Evolutionary conservation across 2,888 invertebrate genomes (phyloP), one percentile per base, ranked within the genome.

Genomic region (Microctonus aethiopoides): DNA sequence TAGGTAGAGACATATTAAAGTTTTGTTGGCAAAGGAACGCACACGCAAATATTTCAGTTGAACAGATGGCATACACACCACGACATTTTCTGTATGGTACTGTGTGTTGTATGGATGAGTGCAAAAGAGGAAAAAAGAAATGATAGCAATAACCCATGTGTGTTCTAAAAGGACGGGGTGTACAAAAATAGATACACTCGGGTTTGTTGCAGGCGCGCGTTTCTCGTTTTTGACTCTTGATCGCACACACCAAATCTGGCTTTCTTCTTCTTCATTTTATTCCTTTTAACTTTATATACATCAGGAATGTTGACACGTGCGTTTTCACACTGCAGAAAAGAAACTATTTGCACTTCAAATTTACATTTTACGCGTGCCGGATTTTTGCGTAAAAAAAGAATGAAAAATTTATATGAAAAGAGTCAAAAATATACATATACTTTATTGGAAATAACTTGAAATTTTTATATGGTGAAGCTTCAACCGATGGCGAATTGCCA

Each of bases 161-260:
- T 69, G 63, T 70, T 68, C 71, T 59, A 20, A 57, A 67, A 41
- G 36, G 34, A 66, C 29, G 73, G 36, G n/a, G 10, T 39, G 39
- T 32, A 56, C 65, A 56, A 56, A 56, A 65, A 65, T 65, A 65
- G 65, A 11, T 36, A 36, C 54, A 65, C 39, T 36, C 54, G 26
- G 6, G n/a, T 46, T n/a, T 16, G 16, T 46, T 16, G 6, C 20
- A n/a, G n/a, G n/a, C 7, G 20, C 51, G 54, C 54, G 54, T 34
- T 29, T 67, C 63, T 72, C 69, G 67, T 63, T 51, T 34, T 57
- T 61, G 54, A 57, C 68, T 72, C 67, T 63, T 51, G 66, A 59
- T 41, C 69, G 39, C 41, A 68, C 56, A 66, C 36, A 70, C 66
- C 51, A 16, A 34, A 29, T 7, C 7, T 29, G 3, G 29, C 29